Percentiles rank a stretch among this genome's conserved stretches.
These are phyloP conservation scores for Andrena dorsata DNA, from an alignment of 2,888 invertebrate genomes.

Conservation along the genomic window DNA sequence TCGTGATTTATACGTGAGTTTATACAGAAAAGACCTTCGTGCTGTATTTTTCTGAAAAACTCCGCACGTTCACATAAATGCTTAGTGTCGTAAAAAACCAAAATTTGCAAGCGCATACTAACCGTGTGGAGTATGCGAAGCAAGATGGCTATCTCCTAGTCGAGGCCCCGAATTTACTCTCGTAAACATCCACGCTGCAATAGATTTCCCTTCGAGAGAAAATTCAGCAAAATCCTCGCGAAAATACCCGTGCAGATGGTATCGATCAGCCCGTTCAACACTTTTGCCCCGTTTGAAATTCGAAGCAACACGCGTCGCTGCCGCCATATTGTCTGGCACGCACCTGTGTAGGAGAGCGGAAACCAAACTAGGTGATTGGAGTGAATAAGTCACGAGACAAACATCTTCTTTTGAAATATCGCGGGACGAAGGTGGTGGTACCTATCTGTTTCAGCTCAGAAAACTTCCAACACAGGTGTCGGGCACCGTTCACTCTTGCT, in stretches of 20 bases:
- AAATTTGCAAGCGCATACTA: no score
- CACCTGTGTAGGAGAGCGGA: not conserved
- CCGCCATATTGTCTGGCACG: not conserved
- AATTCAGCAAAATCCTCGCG: not conserved
- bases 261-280: not conserved
- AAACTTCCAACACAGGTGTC: constrained; percentile 33
- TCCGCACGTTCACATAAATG: no score
- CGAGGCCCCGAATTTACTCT: not conserved
- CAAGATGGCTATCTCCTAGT: not conserved
- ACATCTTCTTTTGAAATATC: not conserved
- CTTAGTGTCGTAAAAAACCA: no score
- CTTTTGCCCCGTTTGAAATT: not conserved
- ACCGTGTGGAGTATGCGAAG: not conserved
- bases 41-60: no score
- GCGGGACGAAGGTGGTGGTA: not conserved
- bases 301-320: not conserved
- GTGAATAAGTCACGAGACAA: not conserved
- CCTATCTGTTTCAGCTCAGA: not conserved
- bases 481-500: constrained; percentile 38
- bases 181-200: not conserved
- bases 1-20: no score
- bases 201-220: not conserved
- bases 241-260: not conserved
- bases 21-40: no score
- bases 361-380: not conserved